Base-by-base conservation (phyloP, 2,888 invertebrate species). In the Dione vanillae region DNA sequence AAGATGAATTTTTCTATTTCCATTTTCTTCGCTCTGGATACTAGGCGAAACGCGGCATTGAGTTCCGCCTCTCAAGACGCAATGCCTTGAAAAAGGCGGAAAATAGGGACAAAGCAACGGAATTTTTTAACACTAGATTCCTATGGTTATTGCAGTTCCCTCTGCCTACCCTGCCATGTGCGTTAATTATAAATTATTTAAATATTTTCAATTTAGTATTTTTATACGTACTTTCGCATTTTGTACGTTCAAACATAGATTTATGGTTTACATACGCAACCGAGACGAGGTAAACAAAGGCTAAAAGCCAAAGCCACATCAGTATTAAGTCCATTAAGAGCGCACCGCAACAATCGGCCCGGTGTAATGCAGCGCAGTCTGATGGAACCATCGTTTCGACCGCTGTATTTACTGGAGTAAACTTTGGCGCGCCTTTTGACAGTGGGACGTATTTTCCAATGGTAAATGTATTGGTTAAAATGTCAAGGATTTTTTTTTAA, bases 241-340 rank as follows among this genome's bases (percentile, higher is more conserved):
- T 10, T 19, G 59, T 41, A 70, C 51, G 43, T 54, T 69, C 62
- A 67, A 67, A 71, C 71, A 64, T 62, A 58, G 67, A 67, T 78
- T 79, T 77, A 78, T 77, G 75, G 64, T 74, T 72, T 70, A 71
- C 65, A 74, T 75, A 78, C 78, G 74, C 77, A 75, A 67, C 64
- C 72, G 78, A 78, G 79, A 77, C 83, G 86, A 87, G 86, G 91
- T 88, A 90, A 90, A 91, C 91, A 92, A 89, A 83, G 87, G 88
- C 88, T 91, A 90, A 91, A 91, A 91, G 91, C 92, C 83, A 88
- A 90, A 91, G 91, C 91, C 90, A 83, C 91, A 88, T 83, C 88
- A 86, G 87, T 89, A 91, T 92, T 91, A 90, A 91, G 90, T 86
- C 91, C 88, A 92, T 92, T 91, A 91, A 84, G 79, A 79, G 75